A percentile compares a stretch with the other conserved stretches of the same genome.
These are phyloP conservation scores for Monoplex corrugatus DNA, from an alignment of 2,888 invertebrate genomes.

Conservation along the genomic window DNA sequence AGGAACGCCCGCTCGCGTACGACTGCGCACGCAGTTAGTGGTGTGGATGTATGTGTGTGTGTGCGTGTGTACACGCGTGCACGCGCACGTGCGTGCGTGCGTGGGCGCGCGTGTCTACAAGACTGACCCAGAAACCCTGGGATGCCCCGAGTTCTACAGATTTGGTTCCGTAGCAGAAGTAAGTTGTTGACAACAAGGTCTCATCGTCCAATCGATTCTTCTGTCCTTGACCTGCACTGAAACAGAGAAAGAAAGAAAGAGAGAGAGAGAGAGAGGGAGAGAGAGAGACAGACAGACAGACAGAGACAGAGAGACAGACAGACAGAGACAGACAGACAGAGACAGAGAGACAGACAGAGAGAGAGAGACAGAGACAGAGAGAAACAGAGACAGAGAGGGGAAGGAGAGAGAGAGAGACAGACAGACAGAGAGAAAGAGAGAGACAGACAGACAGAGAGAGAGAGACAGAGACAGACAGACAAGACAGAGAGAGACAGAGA, in stretches of 20 bases:
- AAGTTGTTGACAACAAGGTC: too few species aligned
- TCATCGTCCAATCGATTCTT: too few species aligned
- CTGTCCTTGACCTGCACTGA: neutral
- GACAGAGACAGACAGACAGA: neutral
- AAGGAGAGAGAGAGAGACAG: neutral
- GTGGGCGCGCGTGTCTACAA: neutral
- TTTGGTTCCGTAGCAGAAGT: too few species aligned
- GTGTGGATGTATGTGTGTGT: neutral
- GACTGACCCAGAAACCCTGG: too few species aligned
- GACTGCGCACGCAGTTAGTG: too few species aligned
- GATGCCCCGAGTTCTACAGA: too few species aligned
- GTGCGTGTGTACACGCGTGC: neutral
- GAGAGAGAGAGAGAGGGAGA: neutral
- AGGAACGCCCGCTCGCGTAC: neutral
- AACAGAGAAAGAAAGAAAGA: neutral
- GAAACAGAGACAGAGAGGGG: neutral
- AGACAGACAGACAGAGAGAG: too few species aligned
- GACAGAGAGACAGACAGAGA: neutral
- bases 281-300: neutral
- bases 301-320: neutral
- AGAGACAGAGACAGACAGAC: too few species aligned
- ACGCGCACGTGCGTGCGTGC: neutral
- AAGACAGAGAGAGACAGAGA: neutral
- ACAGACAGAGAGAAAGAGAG: too few species aligned
- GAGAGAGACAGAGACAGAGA: neutral